Evolutionary conservation across 2,888 invertebrate species (phyloP), one percentile per base, ranked within the genome.

Genomic region (Phasia obesa): DNA sequence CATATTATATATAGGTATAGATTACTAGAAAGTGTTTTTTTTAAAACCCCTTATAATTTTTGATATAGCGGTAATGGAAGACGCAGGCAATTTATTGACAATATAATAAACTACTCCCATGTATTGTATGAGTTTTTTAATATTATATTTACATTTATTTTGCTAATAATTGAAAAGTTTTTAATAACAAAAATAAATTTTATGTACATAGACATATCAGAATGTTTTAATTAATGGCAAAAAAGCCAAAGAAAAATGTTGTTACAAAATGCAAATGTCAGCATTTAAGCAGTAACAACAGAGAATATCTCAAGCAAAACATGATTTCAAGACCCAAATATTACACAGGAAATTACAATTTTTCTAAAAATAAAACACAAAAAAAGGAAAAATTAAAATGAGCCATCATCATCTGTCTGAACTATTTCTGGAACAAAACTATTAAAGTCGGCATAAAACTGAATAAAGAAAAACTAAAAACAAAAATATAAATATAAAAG

Each of bases 261-360:
- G 62, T 51, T 25, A 55, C 55, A 64, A 70, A 70, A 64, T 70
- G 47, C 55, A 62, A 64, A 70, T 70, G 62, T 70, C 55, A 62
- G 64, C 77, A 64, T 70, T 77, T 70, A 53, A 69, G 3, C 51
- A 53, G 47, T 9, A n/a, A n/a, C n/a, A n/a, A n/a, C n/a, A n/a
- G n/a, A n/a, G n/a, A n/a, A n/a, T 47, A 69, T 69, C 44, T 77
- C 13, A 47, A 70, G 62, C 70, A 71, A 78, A 78, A 71, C 49
- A 71, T 51, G 47, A 55, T 27, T 49, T 27, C 38, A 57, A 65
- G 65, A 71, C 57, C 21, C 49, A 79, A 73, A 79, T 71, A 70
- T 70, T 78, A 65, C 74, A 83, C 82, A 83, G 82, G 82, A 83
- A 78, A 83, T 75, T 71, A 83, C 65, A 75, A 78, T 75, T 83